Percentiles rank a stretch among this genome's conserved stretches.
Evolutionary conservation across 2,113 vertebrate genomes (phyloP).

Genomic region (Pristiophorus japonicus): DNA sequence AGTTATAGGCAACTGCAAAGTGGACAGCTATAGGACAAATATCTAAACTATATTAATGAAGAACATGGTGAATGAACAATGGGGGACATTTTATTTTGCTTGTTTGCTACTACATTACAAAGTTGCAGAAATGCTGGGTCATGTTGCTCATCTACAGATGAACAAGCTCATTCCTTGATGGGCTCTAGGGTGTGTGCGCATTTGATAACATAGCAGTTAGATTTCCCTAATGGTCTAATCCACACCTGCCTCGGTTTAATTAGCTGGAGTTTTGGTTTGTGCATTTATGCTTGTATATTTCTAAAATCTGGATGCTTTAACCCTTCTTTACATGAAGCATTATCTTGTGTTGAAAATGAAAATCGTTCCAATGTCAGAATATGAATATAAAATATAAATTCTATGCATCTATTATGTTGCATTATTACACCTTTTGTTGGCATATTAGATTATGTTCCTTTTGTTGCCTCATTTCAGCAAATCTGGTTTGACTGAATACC

Average conservation of each 20-base stretch:
- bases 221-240: neutral
- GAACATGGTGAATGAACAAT: neutral
- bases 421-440: neutral
- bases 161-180: neutral
- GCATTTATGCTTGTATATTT: neutral
- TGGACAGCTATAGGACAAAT: neutral
- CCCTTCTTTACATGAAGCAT: neutral
- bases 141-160: neutral
- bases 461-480: neutral
- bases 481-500: neutral
- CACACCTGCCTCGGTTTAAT: constrained; percentile 32
- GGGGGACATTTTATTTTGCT: neutral
- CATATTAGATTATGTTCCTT: neutral
- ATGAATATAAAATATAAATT: neutral
- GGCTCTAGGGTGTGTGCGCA: neutral
- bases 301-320: neutral
- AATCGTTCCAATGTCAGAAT: neutral
- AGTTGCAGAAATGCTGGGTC: constrained; percentile 20
- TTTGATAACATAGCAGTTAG: neutral
- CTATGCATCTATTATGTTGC: neutral
- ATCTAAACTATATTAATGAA: neutral
- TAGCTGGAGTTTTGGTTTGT: neutral
- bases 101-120: neutral
- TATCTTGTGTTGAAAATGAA: neutral
- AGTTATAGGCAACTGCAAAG: neutral